phyloP scores from a whole-genome alignment of 1,140 invertebrate genomes.

The Acromyrmex charruanus region DNA sequence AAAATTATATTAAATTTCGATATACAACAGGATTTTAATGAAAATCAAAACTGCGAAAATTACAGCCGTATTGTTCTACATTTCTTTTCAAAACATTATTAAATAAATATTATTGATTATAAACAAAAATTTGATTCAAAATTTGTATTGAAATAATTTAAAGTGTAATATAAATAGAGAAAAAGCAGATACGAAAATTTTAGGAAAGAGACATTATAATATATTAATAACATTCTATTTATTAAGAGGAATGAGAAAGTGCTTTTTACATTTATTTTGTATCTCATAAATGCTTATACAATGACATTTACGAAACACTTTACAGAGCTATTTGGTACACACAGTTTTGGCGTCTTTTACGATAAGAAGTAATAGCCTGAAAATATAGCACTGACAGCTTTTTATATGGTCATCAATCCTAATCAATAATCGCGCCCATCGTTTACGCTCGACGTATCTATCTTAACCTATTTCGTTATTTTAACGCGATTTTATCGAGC shows the following conservation, averaged over 20 bases:
- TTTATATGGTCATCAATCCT: conserved; percentile 3
- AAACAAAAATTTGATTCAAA: not conserved
- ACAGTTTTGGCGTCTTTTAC: not conserved
- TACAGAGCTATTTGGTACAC: conserved; percentile 15
- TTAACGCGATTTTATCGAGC: conserved; percentile 16
- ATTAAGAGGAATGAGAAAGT: not conserved
- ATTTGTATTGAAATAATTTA: conserved; percentile 15
- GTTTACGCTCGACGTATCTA: not conserved
- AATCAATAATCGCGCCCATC: not conserved
- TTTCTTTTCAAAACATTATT: not conserved
- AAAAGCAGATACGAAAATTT: not conserved
- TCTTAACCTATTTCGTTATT: not conserved
- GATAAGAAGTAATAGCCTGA: conserved; percentile 1
- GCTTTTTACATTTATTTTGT: not conserved
- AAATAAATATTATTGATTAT: not conserved
- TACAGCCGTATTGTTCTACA: not conserved
- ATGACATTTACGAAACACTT: not conserved
- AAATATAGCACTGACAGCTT: conserved; percentile 24
- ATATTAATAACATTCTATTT: conserved; percentile 8
- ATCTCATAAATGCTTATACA: not conserved
- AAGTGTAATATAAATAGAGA: not conserved
- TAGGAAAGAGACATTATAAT: too few relatives aligned
- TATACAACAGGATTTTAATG: not conserved
- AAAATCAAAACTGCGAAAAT: not conserved
- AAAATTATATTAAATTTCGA: not conserved